Evolutionary conservation across 1,140 invertebrate species (phyloP), one percentile per base, ranked within the genome.

Genomic region (Neodiprion fabricii): DNA sequence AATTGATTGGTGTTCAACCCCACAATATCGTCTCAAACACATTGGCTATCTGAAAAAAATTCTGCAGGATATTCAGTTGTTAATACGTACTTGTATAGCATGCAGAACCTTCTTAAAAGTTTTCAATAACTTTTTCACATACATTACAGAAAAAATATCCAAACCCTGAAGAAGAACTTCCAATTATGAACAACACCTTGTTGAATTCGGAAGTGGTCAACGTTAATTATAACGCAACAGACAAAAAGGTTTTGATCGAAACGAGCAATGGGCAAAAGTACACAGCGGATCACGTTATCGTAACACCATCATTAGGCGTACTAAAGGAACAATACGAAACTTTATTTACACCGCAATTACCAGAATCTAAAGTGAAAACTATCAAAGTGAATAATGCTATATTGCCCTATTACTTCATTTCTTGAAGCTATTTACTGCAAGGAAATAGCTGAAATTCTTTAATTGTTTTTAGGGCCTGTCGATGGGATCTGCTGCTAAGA

Each of bases 401-500:
- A 17, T 5, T 40, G 5, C 28, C 0, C 5, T 7, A 40, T 40
- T 40, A 61, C 4, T 61, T 17, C n/a, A 5, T 14, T 61, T 14
- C 53, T 9, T 40, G 2, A 40, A 40, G 28, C 28, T 61, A 0
- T 61, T 17, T 14, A 9, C 4, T 14, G n/a, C n/a, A 14, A 5
- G n/a, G 4, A 3, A 5, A 40, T 5, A 40, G 1, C 1, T 40
- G 28, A 40, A 40, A 40, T 40, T 40, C 28, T 40, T 40, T 5
- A 5, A 74, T 76, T 77, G 28, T 82, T 67, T 71, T 88, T 17
- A 61, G 82, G 90, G 89, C n/a, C 83, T 96, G 1, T 91, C 91
- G 12, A 90, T 94, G 76, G 94, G 94, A 53, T 91, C 91, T 1
- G 90, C 95, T 1, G 91, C 95, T 80, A 96, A 96, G 86, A 91